Evolutionary conservation across 2,888 invertebrate genomes (phyloP).

Genomic region (Agonopterix arenella): DNA sequence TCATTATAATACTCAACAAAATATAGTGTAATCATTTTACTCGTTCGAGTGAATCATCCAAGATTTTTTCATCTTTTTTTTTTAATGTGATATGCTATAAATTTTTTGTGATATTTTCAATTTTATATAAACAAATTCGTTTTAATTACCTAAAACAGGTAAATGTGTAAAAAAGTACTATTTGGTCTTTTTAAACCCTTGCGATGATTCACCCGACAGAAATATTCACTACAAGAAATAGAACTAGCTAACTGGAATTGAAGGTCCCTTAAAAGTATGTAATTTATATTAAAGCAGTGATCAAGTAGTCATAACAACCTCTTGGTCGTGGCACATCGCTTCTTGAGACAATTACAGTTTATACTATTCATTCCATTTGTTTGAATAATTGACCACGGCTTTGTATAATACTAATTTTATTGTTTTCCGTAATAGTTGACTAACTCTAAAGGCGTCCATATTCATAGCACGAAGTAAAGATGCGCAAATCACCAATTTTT

Average conservation of each 20-base stretch:
- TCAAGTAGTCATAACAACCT: slow-evolving; percentile 51
- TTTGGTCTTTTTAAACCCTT: slow-evolving; percentile 67
- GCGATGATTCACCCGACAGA: slow-evolving; percentile 60
- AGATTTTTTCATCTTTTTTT: slow-evolving; percentile 45
- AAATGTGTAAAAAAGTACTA: slow-evolving; percentile 68
- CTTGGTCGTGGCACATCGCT: not conserved
- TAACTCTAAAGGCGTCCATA: slow-evolving; percentile 73
- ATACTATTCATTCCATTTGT: slow-evolving; percentile 9
- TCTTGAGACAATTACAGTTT: not conserved
- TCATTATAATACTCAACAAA: slow-evolving; percentile 68
- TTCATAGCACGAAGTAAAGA: slow-evolving; percentile 66
- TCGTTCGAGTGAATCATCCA: slow-evolving; percentile 54
- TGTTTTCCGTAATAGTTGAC: slow-evolving; percentile 66
- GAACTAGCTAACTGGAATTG: slow-evolving; percentile 75
- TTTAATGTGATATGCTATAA: slow-evolving; percentile 67
- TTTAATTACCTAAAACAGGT: slow-evolving; percentile 60
- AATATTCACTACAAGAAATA: slow-evolving; percentile 71
- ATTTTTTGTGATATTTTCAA: slow-evolving; percentile 65
- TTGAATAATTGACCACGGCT: slow-evolving; percentile 53
- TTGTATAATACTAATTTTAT: slow-evolving; percentile 68
- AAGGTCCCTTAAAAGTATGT: slow-evolving; percentile 77
- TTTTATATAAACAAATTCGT: slow-evolving; percentile 57
- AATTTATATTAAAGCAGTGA: slow-evolving; percentile 65
- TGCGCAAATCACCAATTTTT: slow-evolving; percentile 69
- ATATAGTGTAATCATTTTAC: slow-evolving; percentile 67